These are phyloP conservation scores for Myotis daubentonii DNA, from an alignment of 2,797 vertebrate genomes.

Conservation along the genomic window DNA sequence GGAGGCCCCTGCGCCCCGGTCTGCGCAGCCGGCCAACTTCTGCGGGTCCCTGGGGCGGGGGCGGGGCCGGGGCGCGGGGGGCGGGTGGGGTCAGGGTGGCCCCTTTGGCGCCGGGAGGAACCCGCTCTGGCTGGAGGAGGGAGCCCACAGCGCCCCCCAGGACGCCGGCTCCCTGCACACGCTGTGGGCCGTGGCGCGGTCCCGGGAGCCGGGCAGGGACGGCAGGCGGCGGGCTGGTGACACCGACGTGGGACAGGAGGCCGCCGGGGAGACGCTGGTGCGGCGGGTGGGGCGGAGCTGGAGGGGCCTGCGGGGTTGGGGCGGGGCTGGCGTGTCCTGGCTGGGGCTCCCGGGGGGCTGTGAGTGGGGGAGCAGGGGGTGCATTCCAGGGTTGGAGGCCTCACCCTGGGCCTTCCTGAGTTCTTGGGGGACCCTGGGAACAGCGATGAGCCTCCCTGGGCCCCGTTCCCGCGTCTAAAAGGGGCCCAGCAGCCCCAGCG, in stretches of 20 bases:
- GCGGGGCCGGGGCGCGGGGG: rapidly evolving
- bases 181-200: neutral
- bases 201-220: too few relatives aligned
- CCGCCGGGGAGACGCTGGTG: rapidly evolving
- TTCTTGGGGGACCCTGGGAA: neutral
- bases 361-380: rapidly evolving
- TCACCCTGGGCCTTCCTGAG: neutral
- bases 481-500: neutral
- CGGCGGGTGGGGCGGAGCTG: rapidly evolving
- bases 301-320: rapidly evolving
- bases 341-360: neutral
- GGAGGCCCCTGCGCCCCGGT: neutral
- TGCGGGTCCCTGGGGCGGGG: neutral
- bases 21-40: rapidly evolving
- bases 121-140: neutral
- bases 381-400: neutral
- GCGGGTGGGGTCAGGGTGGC: rapidly evolving
- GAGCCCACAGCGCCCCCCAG: neutral
- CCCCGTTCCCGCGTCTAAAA: neutral
- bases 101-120: rapidly evolving
- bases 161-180: rapidly evolving
- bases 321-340: neutral
- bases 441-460: rapidly evolving
- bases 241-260: neutral
- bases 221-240: neutral